These are phyloP conservation scores for Burhinus oedicnemus DNA, from an alignment of 2,113 vertebrate species.

Conservation along the genomic window DNA sequence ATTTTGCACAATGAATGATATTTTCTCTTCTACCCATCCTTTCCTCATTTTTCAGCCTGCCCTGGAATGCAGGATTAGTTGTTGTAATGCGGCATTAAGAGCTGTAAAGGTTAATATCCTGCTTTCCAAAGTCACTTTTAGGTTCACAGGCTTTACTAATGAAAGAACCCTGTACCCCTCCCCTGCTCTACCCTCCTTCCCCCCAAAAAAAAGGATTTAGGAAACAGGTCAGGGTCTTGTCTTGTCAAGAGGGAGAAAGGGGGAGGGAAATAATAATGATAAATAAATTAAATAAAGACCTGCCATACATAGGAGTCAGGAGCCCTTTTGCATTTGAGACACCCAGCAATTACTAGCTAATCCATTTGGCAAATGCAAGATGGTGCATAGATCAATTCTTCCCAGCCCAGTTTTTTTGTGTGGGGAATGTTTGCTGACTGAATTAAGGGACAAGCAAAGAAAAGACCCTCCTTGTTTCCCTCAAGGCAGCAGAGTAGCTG, in stretches of 20 bases:
- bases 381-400: slow-evolving; percentile 5
- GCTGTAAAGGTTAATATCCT: slow-evolving; percentile 48
- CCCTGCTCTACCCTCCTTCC: background rate
- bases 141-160: slow-evolving; percentile 28
- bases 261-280: slow-evolving; percentile 36
- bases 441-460: slow-evolving; percentile 33
- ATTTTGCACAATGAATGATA: background rate
- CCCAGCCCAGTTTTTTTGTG: slow-evolving; percentile 13
- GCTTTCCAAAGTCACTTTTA: slow-evolving; percentile 2
- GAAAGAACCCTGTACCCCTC: background rate
- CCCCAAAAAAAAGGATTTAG: background rate
- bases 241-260: slow-evolving; percentile 16
- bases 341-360: slow-evolving; percentile 51
- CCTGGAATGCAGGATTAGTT: slow-evolving; percentile 52
- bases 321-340: slow-evolving; percentile 14
- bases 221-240: background rate
- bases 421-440: slow-evolving; percentile 55
- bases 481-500: background rate
- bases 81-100: slow-evolving; percentile 3
- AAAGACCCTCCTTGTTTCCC: slow-evolving; percentile 49
- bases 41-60: background rate
- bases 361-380: slow-evolving; percentile 67
- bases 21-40: slow-evolving; percentile 14
- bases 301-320: background rate
- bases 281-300: slow-evolving; percentile 30